Conservation (phyloP, 1,140 invertebrate genomes). For the Brachionus paranguensis region DNA sequence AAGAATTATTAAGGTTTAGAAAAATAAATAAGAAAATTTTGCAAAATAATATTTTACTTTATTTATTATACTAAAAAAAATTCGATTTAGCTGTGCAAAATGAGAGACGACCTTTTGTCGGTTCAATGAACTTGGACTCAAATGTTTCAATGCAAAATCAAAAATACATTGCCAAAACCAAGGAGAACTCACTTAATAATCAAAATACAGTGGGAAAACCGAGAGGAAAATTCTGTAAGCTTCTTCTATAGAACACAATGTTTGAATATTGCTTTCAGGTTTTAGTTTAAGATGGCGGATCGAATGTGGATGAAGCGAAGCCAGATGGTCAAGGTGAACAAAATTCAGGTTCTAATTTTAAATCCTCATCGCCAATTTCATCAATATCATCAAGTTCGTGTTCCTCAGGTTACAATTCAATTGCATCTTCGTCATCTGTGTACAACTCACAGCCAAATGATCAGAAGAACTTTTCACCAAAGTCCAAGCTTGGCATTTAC, state of each 20-base stretch:
- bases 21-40: no score
- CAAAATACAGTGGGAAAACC: conserved; percentile 9
- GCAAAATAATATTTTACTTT: no score
- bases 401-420: conserved; percentile 18
- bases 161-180: background rate
- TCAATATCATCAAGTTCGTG: conserved; percentile 23
- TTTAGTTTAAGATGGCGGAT: background rate
- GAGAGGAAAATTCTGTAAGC: conserved; percentile 27
- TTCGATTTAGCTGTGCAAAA: conserved; percentile 23
- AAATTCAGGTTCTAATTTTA: conserved; percentile 11
- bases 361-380: conserved; percentile 31
- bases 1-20: no score
- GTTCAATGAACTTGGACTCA: conserved; percentile 6
- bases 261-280: background rate
- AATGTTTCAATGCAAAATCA: background rate
- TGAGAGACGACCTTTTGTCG: conserved; percentile 36
- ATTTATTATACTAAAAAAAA: no score
- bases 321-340: background rate
- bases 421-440: background rate
- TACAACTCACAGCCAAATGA: background rate
- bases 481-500: conserved; percentile 5
- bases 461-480: conserved; percentile 6
- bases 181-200: background rate
- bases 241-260: background rate
- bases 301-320: background rate